Base-by-base conservation (phyloP, 2,888 invertebrate genomes). In the Erannis defoliaria region DNA sequence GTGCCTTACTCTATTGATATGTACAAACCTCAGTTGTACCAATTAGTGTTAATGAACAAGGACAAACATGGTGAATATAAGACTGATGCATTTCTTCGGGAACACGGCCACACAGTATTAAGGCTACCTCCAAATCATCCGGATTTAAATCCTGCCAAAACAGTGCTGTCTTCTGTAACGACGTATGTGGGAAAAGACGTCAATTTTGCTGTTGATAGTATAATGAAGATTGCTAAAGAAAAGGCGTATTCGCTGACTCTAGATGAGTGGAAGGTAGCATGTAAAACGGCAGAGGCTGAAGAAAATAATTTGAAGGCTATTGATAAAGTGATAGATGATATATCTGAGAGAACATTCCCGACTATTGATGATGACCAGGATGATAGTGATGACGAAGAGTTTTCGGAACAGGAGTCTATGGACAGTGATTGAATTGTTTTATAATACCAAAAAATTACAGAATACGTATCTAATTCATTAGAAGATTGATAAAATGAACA, bases 21-120 rank as follows among this genome's bases (percentile, higher is more conserved):
- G 77, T 76, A 77, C 55, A 77, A 77, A 58, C 66, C 76, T 4
- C 76, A 78, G 29, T 29, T 78, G 1, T 75, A 76, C 50, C 77
- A 77, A 59, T 62, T 78, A 62, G 71, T 78, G 0, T 55, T 72
- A 60, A 66, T 74, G 55, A 67, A 73, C 49, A 75, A 76, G 58
- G 77, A 77, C 55, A 77, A 73, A 67, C 67, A 71, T 57, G 66
- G 64, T 37, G 78, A 77, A 59, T 78, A 72, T 19, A 78, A 74
- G 64, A 74, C 73, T 16, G 75, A 78, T n/a, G 53, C 53, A 0
- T 67, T 75, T 18, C 50, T 78, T 0, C 62, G 70, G 43, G 74
- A 76, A 16, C 65, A 74, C 10, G 77, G 78, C 0, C 75, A 77
- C 45, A 73, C 73, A 3, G 73, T 73, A 4, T 29, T 77, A 0